Conservation (phyloP, 2,113 vertebrate genomes). For the Conger conger region DNA sequence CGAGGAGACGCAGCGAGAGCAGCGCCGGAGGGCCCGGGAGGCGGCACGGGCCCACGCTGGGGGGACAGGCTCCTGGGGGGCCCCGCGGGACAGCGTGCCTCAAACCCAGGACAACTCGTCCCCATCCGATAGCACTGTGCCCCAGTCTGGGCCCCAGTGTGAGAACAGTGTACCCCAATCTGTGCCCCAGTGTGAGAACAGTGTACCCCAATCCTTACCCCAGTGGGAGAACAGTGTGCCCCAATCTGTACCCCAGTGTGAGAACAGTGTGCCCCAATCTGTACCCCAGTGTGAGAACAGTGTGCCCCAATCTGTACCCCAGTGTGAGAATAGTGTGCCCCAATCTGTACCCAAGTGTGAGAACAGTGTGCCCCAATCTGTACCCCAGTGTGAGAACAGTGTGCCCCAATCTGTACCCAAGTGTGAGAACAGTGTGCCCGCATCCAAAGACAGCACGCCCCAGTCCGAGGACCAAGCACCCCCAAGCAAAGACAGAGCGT, state of each 20-base stretch:
- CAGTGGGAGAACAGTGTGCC: conserved; percentile 40
- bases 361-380: conserved; percentile 16
- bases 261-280: not conserved
- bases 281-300: not conserved
- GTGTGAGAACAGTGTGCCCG: not conserved
- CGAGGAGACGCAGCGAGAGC: conserved; percentile 80
- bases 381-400: conserved; percentile 39
- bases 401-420: conserved; percentile 40
- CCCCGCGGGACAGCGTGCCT: conserved; percentile 37
- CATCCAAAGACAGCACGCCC: not conserved
- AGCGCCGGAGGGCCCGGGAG: conserved; percentile 67
- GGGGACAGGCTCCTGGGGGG: conserved; percentile 36
- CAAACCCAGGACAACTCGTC: conserved; percentile 38
- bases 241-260: conserved; percentile 35
- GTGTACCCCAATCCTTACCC: no score
- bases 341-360: conserved; percentile 35
- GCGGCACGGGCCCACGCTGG: conserved; percentile 37
- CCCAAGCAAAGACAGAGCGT: not conserved
- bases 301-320: no score
- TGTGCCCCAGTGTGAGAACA: not conserved
- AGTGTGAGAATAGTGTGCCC: conserved; percentile 37
- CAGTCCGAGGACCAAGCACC: not conserved
- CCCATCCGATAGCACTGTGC: not conserved
- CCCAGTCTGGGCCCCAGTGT: not conserved
- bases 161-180: no score